Evolutionary conservation across 2,113 vertebrate species (phyloP), one percentile per base, ranked within the genome.

Genomic region (Balaeniceps rex): DNA sequence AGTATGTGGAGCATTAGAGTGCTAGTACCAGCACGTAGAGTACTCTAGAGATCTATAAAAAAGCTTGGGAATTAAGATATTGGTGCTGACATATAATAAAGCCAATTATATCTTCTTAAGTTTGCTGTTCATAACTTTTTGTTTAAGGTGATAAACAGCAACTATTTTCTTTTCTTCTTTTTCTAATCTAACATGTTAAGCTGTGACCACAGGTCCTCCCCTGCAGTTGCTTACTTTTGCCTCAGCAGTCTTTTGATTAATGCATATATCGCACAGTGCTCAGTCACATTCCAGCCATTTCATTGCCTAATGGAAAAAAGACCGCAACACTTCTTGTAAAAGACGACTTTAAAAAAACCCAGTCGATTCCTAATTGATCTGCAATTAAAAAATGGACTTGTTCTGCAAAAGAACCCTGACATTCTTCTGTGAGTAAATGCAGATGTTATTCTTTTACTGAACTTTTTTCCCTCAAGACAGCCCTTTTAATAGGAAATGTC

Each of bases 391-490:
- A 93, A 92, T 51, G 83, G 74, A 94, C 72, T 91, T 89, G 61
- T 87, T 96, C 97, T 92, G 80, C 87, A 87, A 91, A 94, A 82
- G 83, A 94, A 46, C 74, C 65, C 86, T 91, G 91, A 36, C 55
- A 65, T 92, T 95, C 93, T 83, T 76, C 90, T 97, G 98, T 98
- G 92, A 98, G 98, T 98, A 98, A 91, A 91, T 77, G 78, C 75
- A 88, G 57, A 76, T 72, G 61, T 89, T 96, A 75, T 61, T 90
- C 81, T 86, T 88, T 87, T 95, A 82, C 7, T 52, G 84, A 74
- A 26, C 55, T 83, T 80, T 51, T 74, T 82, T 36, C 21, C 58
- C 46, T 82, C 34, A 21, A 84, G 51, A 24, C 40, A 65, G 4
- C 7, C 3, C 25, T 94, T 94, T 88, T 34, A 80, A 19, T 78